These are phyloP conservation scores for Leuciscus waleckii DNA, from an alignment of 2,797 vertebrate species.

Conservation along the genomic window DNA sequence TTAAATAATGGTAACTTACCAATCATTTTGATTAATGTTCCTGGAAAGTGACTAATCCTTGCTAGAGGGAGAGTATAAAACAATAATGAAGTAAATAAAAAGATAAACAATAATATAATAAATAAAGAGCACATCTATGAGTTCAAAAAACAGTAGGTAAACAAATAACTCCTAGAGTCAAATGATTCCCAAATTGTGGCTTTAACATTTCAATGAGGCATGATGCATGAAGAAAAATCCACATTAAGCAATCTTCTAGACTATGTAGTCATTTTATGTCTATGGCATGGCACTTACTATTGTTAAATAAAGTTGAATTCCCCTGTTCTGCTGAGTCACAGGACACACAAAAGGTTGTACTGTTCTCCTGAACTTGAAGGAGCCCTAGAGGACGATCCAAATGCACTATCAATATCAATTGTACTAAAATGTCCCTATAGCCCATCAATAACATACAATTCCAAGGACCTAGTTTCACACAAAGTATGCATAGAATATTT, in stretches of 20 bases:
- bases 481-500: background rate
- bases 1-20: constrained; percentile 70
- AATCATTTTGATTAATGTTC: constrained; percentile 76
- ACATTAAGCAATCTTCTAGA: background rate
- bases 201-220: constrained; percentile 4
- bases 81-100: constrained; percentile 37
- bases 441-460: background rate
- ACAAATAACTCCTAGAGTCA: background rate
- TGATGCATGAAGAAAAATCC: background rate
- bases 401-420: background rate
- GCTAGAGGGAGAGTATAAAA: constrained; percentile 23
- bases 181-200: background rate
- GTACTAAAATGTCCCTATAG: background rate
- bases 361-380: constrained; percentile 84
- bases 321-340: constrained; percentile 79
- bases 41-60: constrained; percentile 71
- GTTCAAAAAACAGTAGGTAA: background rate
- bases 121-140: background rate
- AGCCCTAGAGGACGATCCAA: constrained; percentile 79
- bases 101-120: no score
- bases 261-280: background rate
- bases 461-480: background rate
- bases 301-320: constrained; percentile 76
- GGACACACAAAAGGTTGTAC: constrained; percentile 82
- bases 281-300: constrained; percentile 71